Conservation (phyloP, 2,888 invertebrate genomes). For the Hanleya hanleyi region DNA sequence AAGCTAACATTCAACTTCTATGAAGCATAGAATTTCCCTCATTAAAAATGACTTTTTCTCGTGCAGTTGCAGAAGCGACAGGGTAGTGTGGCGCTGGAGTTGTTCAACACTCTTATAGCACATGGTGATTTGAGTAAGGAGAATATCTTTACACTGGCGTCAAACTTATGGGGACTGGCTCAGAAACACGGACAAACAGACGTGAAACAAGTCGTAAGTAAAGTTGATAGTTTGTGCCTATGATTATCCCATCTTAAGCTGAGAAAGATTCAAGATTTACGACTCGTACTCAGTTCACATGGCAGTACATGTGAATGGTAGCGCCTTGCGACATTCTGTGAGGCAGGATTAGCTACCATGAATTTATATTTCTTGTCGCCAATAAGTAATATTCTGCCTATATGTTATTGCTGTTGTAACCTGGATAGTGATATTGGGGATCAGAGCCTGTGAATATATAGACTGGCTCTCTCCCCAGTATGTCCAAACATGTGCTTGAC, state of each 20-base stretch:
- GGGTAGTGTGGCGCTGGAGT: constrained; percentile 82
- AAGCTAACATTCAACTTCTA: constrained; percentile 86
- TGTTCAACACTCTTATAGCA: constrained; percentile 71
- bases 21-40: constrained; percentile 79
- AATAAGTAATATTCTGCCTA: too few species aligned
- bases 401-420: too few species aligned
- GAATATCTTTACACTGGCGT: constrained; percentile 81
- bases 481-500: too few species aligned
- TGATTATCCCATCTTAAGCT: too few species aligned
- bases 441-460: too few species aligned
- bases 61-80: constrained; percentile 70
- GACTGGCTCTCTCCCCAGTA: too few species aligned
- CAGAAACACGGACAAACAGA: constrained; percentile 80
- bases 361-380: neutral
- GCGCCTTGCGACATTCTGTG: too few species aligned
- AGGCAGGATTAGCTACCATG: too few species aligned
- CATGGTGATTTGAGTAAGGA: constrained; percentile 70
- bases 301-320: too few species aligned
- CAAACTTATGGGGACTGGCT: constrained; percentile 88
- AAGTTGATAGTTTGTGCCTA: neutral
- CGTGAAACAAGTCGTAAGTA: constrained; percentile 64
- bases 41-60: constrained; percentile 61
- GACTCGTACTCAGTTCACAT: too few species aligned
- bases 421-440: too few species aligned
- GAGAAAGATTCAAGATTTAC: too few species aligned